Conservation (phyloP, 1,140 invertebrate species). For the Mactra quadrangularis region DNA sequence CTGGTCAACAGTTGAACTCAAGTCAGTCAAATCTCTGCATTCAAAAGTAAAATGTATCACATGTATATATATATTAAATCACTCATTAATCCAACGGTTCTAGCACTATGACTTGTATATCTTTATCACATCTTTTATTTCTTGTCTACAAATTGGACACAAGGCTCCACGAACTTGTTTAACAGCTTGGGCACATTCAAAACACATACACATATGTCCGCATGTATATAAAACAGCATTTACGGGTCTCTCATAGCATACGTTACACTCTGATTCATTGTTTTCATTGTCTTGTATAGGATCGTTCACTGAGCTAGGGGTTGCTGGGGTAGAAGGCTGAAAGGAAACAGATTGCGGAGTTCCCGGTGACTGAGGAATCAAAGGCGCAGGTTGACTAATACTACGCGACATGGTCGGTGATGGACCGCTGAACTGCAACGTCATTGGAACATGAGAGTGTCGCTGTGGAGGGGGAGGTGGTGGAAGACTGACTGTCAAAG, state of each 20-base stretch:
- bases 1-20: too few species aligned
- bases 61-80: too few species aligned
- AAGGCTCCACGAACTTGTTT: constrained; percentile 87
- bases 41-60: too few species aligned
- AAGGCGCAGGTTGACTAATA: constrained; percentile 52
- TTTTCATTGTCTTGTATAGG: constrained; percentile 64
- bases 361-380: constrained; percentile 60
- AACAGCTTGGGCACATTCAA: constrained; percentile 96
- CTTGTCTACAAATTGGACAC: constrained; percentile 96
- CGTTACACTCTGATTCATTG: constrained; percentile 90
- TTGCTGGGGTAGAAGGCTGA: constrained; percentile 66
- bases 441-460: constrained; percentile 38
- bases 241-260: constrained; percentile 96
- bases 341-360: constrained; percentile 54
- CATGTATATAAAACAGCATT: constrained; percentile 98
- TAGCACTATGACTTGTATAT: constrained; percentile 86
- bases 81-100: background rate
- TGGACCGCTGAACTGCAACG: constrained; percentile 44
- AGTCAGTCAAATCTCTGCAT: too few species aligned
- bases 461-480: constrained; percentile 64
- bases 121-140: constrained; percentile 97
- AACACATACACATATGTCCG: constrained; percentile 99
- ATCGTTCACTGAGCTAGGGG: constrained; percentile 64
- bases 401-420: constrained; percentile 46
- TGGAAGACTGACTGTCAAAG: constrained; percentile 72